Base-by-base conservation (phyloP, 2,113 vertebrate species). In the Gila orcuttii region DNA sequence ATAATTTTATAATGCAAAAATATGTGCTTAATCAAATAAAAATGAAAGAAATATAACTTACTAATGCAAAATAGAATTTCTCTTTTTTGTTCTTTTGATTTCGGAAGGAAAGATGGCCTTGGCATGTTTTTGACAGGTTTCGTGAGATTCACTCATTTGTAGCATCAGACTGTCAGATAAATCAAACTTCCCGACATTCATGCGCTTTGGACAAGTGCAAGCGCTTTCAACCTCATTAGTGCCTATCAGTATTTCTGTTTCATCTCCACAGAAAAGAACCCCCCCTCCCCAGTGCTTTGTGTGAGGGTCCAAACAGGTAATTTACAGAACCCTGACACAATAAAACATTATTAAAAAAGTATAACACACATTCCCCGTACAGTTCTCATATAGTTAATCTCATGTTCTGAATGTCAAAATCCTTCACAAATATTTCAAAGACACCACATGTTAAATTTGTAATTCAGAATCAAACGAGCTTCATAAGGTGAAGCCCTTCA, bases 241-340 rank as follows among this genome's bases (percentile, higher is more conserved):
- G 84, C 64, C 74, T 13, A 74, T 83, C 66, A 83, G 66, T 83
- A 89, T 68, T 45, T 89, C 55, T 62, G 68, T 85, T 25, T 69
- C 64, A 82, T 85, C 85, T 62, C 23, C 50, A 71, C 2, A 33
- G 17, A 84, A 69, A 78, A 84, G 60, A 68, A 33, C 52, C 50
- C 12, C 31, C 39, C 23, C 8, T 33, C 28, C 12, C 33, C 9
- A 79, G 86, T 64, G 82, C 73, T 78, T 85, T 85, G 50, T 82
- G 55, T 36, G 25, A 55, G 71, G 83, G 57, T 57, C 19, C 23
- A 23, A 57, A 57, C 55, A 57, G 2, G 31, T 84, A 10, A 50
- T 28, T 76, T n/a, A 13, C 33, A 57, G 60, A 36, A 5, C 28
- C 52, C 28, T 50, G 55, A 77, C 55, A 84, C 9, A 84, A 23